Base-by-base conservation (phyloP, 2,888 invertebrate genomes). In the Synanthedon formicaeformis region DNA sequence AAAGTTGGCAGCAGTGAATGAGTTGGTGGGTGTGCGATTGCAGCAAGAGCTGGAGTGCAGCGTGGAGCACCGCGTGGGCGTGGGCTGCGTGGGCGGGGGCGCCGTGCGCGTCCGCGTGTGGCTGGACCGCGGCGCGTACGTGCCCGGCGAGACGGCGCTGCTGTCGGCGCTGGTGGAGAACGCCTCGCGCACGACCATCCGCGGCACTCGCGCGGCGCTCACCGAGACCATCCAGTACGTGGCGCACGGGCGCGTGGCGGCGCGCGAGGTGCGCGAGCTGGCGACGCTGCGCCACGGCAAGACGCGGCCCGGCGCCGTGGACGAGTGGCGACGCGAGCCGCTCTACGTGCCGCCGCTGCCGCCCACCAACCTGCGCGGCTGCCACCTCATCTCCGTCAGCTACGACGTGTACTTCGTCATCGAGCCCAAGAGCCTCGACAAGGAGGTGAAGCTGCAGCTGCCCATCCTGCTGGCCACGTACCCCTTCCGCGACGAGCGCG, bases 351-450 rank as follows among this genome's bases (percentile, higher is more conserved):
- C 97, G 56, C 97, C 97, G 34, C 86, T 98, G 66, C 97, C 97
- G 58, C 97, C 97, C 41, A 97, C 97, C 57, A 96, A 96, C 88
- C 89, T 98, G 54, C 90, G 96, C 65, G 97, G 97, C 55, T 98
- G 97, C 75, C 96, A 96, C 80, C 91, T 98, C 66, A 97, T 98
- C 69, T 92, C 94, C 73, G 95, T 98, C 66, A 93, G 95, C 66
- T 98, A 98, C 73, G 96, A 97, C 76, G 95, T 97, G 53, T 96
- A 95, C 95, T 96, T 97, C 76, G 93, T 96, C 64, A 93, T 97
- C 68, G 94, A 94, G 73, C 96, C 97, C 56, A 96, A 96, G 81
- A 96, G 95, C 65, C 87, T 96, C 68, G 96, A 96, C 75, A 96
- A 96, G 76, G 94, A 96, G 73, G 93, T 97, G 52, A 96, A 96